Base-by-base conservation (phyloP, 2,888 invertebrate species). In the Ceraclea dissimilis region DNA sequence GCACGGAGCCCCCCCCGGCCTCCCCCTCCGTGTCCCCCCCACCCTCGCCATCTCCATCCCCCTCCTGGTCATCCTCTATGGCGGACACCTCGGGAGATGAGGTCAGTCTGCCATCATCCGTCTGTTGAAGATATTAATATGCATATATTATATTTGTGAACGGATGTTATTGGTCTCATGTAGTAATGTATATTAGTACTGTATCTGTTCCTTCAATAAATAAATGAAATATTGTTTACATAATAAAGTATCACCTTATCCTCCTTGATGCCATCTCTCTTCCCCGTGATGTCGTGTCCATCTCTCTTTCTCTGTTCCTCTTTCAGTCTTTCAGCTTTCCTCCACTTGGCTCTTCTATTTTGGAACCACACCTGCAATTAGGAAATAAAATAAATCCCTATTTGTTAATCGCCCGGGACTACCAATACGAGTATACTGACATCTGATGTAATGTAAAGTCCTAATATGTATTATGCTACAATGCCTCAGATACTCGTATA, bases 361-460 rank as follows among this genome's bases (percentile, higher is more conserved):
- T 93, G 93, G 70, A 93, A 93, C 93, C 93, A 93, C 31, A 93
- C 93, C 93, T 93, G 72, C n/a, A n/a, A n/a, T n/a, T n/a, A n/a
- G n/a, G n/a, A 2, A 68, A 54, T 10, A 51, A 34, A 4, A 20
- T 13, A 26, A 43, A 43, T 8, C 4, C 10, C 26, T 26, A 26
- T 26, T 26, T 26, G n/a, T n/a, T n/a, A n/a, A n/a, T n/a, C n/a
- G n/a, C n/a, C n/a, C n/a, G n/a, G n/a, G n/a, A n/a, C n/a, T n/a
- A n/a, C n/a, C n/a, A n/a, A n/a, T n/a, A n/a, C n/a, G n/a, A n/a
- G n/a, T n/a, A n/a, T n/a, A n/a, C n/a, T n/a, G n/a, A n/a, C n/a
- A n/a, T n/a, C n/a, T n/a, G n/a, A n/a, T n/a, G n/a, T n/a, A n/a
- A n/a, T n/a, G n/a, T n/a, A n/a, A n/a, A n/a, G n/a, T n/a, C n/a